These are phyloP conservation scores for Pristionchus mayeri DNA, from an alignment of 2,888 invertebrate species.

Conservation along the genomic window DNA sequence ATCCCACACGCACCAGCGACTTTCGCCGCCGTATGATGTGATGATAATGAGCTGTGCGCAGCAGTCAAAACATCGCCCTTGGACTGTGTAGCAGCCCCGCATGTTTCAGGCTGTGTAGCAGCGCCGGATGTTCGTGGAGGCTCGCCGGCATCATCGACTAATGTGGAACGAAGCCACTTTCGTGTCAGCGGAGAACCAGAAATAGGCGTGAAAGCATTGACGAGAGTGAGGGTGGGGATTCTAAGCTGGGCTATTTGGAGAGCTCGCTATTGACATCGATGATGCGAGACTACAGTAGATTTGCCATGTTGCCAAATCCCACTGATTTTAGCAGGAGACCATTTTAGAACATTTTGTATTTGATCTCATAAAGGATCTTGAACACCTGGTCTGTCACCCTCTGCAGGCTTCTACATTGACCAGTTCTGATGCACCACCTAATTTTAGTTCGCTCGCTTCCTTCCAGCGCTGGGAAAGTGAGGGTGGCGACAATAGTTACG, in stretches of 20 bases:
- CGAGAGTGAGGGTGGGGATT: conserved; percentile 34
- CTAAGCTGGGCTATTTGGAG: conserved; percentile 13
- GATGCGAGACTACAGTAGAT: background rate
- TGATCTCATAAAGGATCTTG: no score
- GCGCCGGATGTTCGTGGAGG: background rate
- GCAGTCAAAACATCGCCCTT: no score
- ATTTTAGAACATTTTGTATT: no score
- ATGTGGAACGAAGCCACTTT: conserved; percentile 38
- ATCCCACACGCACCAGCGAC: background rate
- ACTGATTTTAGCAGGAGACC: no score
- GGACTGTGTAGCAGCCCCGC: background rate
- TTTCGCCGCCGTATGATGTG: background rate
- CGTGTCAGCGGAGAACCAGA: background rate
- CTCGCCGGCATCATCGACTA: background rate
- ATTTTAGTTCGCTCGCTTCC: no score
- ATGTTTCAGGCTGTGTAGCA: background rate
- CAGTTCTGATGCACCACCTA: no score
- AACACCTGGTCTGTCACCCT: no score
- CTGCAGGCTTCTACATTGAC: no score
- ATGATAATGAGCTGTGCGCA: background rate
- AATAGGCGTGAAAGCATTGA: background rate
- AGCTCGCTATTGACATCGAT: background rate
- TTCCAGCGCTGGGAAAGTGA: no score
- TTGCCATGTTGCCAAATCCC: no score
- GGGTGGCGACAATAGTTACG: no score